Evolutionary conservation across 2,888 invertebrate species (phyloP), one percentile per base, ranked within the genome.

Genomic region (Agrochola lychnidis): DNA sequence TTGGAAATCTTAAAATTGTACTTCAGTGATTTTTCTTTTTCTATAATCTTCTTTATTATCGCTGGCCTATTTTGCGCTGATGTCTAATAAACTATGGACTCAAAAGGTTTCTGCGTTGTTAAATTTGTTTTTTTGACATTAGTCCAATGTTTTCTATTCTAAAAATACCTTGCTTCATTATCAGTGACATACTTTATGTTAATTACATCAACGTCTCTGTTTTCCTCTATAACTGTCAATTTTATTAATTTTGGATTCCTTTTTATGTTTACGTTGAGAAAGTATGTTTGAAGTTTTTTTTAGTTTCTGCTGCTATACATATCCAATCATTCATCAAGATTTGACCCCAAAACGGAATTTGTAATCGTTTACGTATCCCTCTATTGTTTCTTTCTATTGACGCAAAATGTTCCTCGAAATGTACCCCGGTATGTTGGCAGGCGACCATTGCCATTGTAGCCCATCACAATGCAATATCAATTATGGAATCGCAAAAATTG

Each of bases 401-500:
- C 84, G 89, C 80, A 80, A 84, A 76, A 62, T 61, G 71, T 84
- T 85, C 82, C 45, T 62, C 56, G 74, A 79, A 85, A 70, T 64
- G 78, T 69, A 70, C 57, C 36, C 82, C 56, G 68, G 79, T 85
- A 85, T 82, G 83, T 88, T 91, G 89, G 88, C 90, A 83, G 71
- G 70, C 66, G 19, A 85, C 78, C 77, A 78, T 71, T 76, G 78
- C 78, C 75, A 82, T 81, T 83, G 78, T 85, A 80, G 77, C 64
- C 66, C 78, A 84, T 84, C 88, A 90, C 87, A 88, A 87, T 88
- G 81, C 81, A 70, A 82, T 79, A 85, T 85, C 86, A 78, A 88
- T 87, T 89, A 89, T 87, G 87, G 91, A 87, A 87, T 88, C 77
- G 81, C 86, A 90, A 91, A 90, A 92, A 91, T 88, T 89, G 82